These are phyloP conservation scores for Limonius californicus DNA, from an alignment of 1,140 invertebrate species.

Conservation along the genomic window DNA sequence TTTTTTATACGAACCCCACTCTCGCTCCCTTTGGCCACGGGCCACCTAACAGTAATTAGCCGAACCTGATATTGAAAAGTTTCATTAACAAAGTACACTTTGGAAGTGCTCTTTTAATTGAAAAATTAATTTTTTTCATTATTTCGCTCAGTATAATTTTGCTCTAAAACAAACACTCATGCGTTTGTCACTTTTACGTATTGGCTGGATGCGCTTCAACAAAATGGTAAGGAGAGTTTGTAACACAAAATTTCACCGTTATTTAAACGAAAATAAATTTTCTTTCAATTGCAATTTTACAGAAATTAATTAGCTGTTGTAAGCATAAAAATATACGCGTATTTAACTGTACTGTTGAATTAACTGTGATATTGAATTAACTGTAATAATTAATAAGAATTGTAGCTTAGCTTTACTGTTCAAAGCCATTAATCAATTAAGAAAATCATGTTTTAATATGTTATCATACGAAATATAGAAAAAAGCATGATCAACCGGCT, in stretches of 20 bases:
- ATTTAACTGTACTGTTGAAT: too few relatives aligned
- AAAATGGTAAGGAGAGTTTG: not conserved
- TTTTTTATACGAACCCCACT: conserved; percentile 11
- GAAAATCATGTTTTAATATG: too few relatives aligned
- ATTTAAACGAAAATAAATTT: not conserved
- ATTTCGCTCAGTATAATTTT: conserved; percentile 22
- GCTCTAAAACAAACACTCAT: conserved; percentile 1
- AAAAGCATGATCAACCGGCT: too few relatives aligned
- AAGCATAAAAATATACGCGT: too few relatives aligned
- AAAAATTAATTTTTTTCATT: conserved; percentile 34
- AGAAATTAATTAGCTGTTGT: too few relatives aligned
- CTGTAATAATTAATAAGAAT: too few relatives aligned
- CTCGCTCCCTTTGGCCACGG: conserved; percentile 21
- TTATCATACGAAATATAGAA: too few relatives aligned
- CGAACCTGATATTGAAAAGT: conserved; percentile 26
- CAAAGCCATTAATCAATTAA: too few relatives aligned
- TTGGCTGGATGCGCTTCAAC: not conserved
- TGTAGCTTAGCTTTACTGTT: too few relatives aligned
- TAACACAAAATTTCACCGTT: not conserved
- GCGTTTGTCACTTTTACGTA: conserved; percentile 6
- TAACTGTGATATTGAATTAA: too few relatives aligned
- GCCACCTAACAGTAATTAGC: conserved; percentile 29
- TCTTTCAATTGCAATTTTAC: too few relatives aligned
- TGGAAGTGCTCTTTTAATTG: conserved; percentile 25
- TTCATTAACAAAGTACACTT: conserved; percentile 32